Conservation (phyloP, 2,888 invertebrate species). For the Branchipolynoe longqiensis region DNA sequence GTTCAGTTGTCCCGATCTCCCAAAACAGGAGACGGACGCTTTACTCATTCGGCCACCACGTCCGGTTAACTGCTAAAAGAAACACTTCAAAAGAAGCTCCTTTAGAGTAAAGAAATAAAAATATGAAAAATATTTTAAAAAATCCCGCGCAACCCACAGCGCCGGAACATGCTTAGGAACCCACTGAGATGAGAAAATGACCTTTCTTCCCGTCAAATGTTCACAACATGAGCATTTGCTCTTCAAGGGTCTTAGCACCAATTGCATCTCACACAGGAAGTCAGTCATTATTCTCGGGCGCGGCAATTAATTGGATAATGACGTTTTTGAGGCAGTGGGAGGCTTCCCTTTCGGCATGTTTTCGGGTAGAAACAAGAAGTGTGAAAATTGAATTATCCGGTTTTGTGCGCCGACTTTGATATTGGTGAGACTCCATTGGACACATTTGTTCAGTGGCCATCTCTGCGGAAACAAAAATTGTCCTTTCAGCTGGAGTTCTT, state of each 20-base stretch:
- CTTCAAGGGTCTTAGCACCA: neutral
- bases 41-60: too few species aligned
- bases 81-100: too few species aligned
- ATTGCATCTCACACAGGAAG: neutral
- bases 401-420: slow-evolving; percentile 36
- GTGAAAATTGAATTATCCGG: slow-evolving; percentile 43
- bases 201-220: neutral
- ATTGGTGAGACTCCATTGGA: too few species aligned
- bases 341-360: slow-evolving; percentile 37
- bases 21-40: too few species aligned
- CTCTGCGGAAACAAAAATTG: too few species aligned
- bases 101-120: too few species aligned
- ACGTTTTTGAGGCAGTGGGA: neutral
- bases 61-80: too few species aligned
- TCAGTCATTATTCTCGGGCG: slow-evolving; percentile 10
- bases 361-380: slow-evolving; percentile 33
- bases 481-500: too few species aligned
- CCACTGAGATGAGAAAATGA: neutral
- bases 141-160: too few species aligned
- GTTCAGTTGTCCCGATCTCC: too few species aligned
- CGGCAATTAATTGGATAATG: slow-evolving; percentile 52
- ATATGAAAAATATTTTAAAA: too few species aligned
- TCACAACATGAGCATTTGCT: neutral
- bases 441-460: too few species aligned
- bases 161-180: neutral